Conservation (phyloP, 2,113 vertebrate species). For the Theristicus caerulescens region DNA sequence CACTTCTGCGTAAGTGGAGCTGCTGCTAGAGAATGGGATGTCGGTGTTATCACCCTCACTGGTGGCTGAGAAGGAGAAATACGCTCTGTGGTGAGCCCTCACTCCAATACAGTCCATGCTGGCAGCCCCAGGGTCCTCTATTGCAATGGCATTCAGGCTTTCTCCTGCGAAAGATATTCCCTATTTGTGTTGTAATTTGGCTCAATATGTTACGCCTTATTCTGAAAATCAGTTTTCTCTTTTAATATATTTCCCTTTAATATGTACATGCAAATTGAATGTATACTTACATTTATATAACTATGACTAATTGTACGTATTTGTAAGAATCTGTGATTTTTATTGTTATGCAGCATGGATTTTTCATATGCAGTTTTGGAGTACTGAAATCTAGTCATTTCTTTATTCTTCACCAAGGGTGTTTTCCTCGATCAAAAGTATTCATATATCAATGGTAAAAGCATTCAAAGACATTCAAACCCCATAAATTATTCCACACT, state of each 20-base stretch:
- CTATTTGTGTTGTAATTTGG: not conserved
- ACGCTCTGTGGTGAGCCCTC: not conserved
- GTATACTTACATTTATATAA: not conserved
- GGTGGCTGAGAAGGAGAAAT: not conserved
- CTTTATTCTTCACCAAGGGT: not conserved
- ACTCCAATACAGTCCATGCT: not conserved
- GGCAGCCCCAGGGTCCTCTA: not conserved
- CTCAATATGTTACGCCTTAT: not conserved
- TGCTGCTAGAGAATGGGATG: not conserved
- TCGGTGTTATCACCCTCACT: not conserved
- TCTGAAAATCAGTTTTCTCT: not conserved
- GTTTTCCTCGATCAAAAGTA: not conserved
- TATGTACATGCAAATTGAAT: not conserved
- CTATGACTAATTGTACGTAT: not conserved
- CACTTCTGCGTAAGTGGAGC: not conserved
- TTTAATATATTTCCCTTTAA: not conserved
- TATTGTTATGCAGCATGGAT: not conserved
- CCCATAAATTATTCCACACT: slow-evolving; percentile 4
- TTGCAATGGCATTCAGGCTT: not conserved
- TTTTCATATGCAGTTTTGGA: not conserved
- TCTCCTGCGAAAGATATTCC: not conserved
- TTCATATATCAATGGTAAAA: not conserved
- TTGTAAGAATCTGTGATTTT: not conserved
- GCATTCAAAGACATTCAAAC: not conserved
- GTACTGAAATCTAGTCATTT: not conserved